Conservation (phyloP, 1,140 invertebrate species). For the Eriocheir sinensis region DNA sequence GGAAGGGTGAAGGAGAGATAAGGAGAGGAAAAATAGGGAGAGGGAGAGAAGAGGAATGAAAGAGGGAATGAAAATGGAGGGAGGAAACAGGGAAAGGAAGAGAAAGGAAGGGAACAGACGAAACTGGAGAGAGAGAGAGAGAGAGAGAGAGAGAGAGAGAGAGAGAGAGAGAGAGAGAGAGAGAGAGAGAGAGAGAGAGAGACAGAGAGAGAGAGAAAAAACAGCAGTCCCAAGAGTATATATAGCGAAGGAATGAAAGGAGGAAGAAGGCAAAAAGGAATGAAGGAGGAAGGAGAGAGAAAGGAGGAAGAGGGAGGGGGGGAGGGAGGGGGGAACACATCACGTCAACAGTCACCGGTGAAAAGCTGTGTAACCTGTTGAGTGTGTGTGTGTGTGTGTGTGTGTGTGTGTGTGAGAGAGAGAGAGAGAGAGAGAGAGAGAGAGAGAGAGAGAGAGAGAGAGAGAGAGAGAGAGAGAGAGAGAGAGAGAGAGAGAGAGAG, state of each 20-base stretch:
- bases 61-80: background rate
- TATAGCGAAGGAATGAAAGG: too few species aligned
- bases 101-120: background rate
- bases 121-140: background rate
- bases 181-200: too few species aligned
- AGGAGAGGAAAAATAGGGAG: background rate
- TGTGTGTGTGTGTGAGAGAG: too few species aligned
- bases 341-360: background rate
- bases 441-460: constrained; percentile 13
- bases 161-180: background rate
- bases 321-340: too few species aligned
- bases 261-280: too few species aligned
- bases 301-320: too few species aligned
- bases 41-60: background rate
- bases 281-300: too few species aligned
- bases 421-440: constrained; percentile 1
- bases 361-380: background rate
- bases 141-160: background rate
- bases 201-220: too few species aligned
- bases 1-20: background rate
- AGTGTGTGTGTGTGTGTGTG: too few species aligned
- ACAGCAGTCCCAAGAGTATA: too few species aligned
- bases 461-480: background rate
- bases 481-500: background rate
- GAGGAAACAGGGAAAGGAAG: background rate